Conservation (phyloP, 2,888 invertebrate genomes). For the Athalia circularis region DNA sequence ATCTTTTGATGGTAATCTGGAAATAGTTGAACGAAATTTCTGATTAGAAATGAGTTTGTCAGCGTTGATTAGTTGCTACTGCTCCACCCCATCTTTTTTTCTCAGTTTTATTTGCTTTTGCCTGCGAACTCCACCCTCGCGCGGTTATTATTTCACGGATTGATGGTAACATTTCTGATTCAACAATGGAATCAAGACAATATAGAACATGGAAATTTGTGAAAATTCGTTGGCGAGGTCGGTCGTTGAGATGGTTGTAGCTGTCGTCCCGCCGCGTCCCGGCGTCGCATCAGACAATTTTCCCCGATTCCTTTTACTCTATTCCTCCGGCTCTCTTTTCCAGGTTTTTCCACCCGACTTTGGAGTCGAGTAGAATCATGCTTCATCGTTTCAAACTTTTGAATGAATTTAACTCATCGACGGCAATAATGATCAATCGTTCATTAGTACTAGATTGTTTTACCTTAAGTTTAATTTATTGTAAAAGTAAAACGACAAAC, state of each 20-base stretch:
- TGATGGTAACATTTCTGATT: too few relatives aligned
- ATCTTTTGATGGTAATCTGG: too few relatives aligned
- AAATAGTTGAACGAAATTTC: too few relatives aligned
- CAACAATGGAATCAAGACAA: too few relatives aligned
- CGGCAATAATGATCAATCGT: neutral
- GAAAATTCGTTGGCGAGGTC: neutral
- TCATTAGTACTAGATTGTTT: neutral
- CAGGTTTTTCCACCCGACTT: conserved; percentile 22
- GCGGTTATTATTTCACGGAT: too few relatives aligned
- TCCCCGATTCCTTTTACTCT: neutral
- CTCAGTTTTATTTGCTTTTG: too few relatives aligned
- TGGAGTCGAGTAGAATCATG: neutral
- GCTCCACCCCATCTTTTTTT: too few relatives aligned
- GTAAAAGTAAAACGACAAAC: neutral
- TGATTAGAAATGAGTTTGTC: too few relatives aligned
- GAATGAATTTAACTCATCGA: neutral
- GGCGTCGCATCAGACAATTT: conserved; percentile 32
- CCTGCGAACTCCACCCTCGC: too few relatives aligned
- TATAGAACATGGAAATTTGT: neutral
- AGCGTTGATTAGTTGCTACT: too few relatives aligned
- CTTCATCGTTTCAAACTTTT: neutral
- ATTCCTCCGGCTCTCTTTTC: too few relatives aligned
- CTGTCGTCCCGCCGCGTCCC: conserved; percentile 38
- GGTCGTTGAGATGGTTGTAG: conserved; percentile 6
- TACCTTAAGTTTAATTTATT: neutral